Percentiles rank a stretch among this genome's conserved stretches.
These are phyloP conservation scores for Oasisia sp. DNA, from an alignment of 2,888 invertebrate genomes.

Conservation along the genomic window DNA sequence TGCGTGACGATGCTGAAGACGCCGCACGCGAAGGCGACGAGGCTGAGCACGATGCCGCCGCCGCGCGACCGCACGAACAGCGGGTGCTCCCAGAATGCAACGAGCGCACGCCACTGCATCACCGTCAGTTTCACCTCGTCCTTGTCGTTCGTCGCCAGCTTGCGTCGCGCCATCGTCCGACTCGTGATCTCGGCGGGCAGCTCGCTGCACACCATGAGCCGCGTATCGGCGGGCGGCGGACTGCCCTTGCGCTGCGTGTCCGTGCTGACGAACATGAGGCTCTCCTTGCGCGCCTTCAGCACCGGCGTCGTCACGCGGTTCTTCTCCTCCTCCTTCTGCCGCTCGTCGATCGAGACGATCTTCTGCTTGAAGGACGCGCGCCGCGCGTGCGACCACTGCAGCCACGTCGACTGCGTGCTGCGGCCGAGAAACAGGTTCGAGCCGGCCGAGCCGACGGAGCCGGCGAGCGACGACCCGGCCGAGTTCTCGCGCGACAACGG, in stretches of 20 bases:
- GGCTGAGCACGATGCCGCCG: conserved; percentile 52
- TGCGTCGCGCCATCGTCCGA: background rate
- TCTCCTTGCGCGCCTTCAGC: conserved; percentile 52
- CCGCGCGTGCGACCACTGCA: conserved; percentile 47
- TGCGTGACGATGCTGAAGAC: conserved; percentile 29
- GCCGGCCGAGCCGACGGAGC: conserved; percentile 19
- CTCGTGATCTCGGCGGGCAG: background rate
- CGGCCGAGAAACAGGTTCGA: conserved; percentile 24
- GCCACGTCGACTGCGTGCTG: conserved; percentile 41
- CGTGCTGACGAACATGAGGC: conserved; percentile 40
- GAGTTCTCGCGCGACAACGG: conserved; percentile 19
- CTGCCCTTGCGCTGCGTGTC: background rate
- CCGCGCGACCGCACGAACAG: conserved; percentile 56
- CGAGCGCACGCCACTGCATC: conserved; percentile 55
- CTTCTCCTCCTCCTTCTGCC: conserved; percentile 46
- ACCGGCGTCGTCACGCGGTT: conserved; percentile 61
- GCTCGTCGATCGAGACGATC: conserved; percentile 53
- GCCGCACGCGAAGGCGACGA: conserved; percentile 44
- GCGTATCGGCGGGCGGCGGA: background rate
- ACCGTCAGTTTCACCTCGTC: conserved; percentile 45
- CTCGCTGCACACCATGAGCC: background rate
- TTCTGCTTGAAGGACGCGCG: conserved; percentile 55
- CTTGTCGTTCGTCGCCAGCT: conserved; percentile 28
- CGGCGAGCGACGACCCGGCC: conserved; percentile 21
- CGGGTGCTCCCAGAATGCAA: conserved; percentile 61